phyloP scores from a whole-genome alignment of 1,140 invertebrate species.

The Atta texana region DNA sequence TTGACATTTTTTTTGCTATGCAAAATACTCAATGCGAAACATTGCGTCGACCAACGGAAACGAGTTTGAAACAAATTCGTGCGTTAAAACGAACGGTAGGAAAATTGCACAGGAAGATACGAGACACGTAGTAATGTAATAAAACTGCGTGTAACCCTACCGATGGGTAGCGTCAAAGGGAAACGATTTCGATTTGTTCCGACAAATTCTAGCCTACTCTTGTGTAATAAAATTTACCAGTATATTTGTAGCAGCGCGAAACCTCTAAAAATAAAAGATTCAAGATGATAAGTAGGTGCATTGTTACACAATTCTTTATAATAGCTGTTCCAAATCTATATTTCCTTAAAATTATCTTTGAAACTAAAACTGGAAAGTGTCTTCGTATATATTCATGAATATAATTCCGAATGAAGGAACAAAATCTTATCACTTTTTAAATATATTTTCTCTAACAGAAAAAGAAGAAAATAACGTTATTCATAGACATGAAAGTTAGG shows the following conservation, averaged over 20 bases:
- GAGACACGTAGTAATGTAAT: constrained; percentile 54
- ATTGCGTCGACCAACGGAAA: constrained; percentile 12
- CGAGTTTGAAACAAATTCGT: constrained; percentile 33
- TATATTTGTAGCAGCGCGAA: neutral
- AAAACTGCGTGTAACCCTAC: constrained; percentile 55
- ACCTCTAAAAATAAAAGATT: constrained; percentile 18
- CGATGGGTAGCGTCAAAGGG: constrained; percentile 44
- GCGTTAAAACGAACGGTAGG: constrained; percentile 47
- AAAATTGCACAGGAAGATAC: constrained; percentile 45
- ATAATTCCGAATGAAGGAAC: neutral
- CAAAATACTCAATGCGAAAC: constrained; percentile 6
- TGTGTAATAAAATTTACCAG: neutral
- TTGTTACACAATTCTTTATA: neutral
- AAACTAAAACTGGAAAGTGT: neutral
- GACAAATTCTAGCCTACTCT: constrained; percentile 35
- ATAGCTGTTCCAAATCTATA: neutral
- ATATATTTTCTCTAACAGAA: neutral
- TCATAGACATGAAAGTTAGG: neutral
- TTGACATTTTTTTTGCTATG: neutral
- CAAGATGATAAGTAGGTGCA: neutral
- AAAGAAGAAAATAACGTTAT: neutral
- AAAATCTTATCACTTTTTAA: neutral
- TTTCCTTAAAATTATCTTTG: neutral
- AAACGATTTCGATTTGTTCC: constrained; percentile 53
- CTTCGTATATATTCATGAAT: neutral